Conservation (phyloP, 1,140 invertebrate genomes). For the Magallana gigas region DNA sequence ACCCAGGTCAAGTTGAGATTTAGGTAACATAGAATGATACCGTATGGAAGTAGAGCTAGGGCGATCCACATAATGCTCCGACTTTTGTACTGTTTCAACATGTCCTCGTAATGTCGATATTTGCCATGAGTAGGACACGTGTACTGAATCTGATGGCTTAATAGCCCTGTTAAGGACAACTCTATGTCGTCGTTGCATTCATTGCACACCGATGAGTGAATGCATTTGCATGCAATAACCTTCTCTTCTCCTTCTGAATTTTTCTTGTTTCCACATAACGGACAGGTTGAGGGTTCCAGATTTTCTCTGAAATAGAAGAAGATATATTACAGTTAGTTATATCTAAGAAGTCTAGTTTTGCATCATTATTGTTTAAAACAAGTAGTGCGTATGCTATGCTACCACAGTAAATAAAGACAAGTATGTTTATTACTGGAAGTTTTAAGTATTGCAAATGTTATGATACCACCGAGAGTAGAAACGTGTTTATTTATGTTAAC, state of each 20-base stretch:
- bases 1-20: conserved; percentile 69
- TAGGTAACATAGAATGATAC: conserved; percentile 56
- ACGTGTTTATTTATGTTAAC: background rate
- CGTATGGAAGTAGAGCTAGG: conserved; percentile 66
- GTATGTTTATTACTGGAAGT: too few relatives aligned
- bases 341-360: background rate
- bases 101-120: conserved; percentile 69
- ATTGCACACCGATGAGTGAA: background rate
- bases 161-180: background rate
- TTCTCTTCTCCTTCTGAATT: background rate
- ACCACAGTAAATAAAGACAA: too few relatives aligned
- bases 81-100: conserved; percentile 68
- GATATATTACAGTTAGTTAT: background rate
- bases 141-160: conserved; percentile 9
- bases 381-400: too few relatives aligned
- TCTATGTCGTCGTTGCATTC: conserved; percentile 1
- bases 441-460: too few relatives aligned
- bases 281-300: conserved; percentile 95
- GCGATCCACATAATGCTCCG: conserved; percentile 69
- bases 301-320: conserved; percentile 84
- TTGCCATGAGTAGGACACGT: conserved; percentile 14
- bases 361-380: too few relatives aligned
- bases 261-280: conserved; percentile 92
- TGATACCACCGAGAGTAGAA: background rate
- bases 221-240: conserved; percentile 7